Base-by-base conservation (phyloP, 2,888 invertebrate genomes). In the Megastigmus dorsalis region DNA sequence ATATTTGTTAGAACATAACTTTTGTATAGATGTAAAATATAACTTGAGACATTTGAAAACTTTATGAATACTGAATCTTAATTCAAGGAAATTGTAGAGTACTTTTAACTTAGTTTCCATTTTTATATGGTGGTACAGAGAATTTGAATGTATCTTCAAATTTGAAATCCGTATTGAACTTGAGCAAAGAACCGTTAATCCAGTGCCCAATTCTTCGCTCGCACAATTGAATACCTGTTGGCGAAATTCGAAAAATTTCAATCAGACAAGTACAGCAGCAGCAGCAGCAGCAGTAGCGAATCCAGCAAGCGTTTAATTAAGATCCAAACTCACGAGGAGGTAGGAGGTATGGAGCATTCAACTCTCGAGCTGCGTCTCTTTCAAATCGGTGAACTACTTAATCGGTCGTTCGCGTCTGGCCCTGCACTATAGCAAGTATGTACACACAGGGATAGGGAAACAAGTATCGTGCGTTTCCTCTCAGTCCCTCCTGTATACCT, bases 371-470 rank as follows among this genome's bases (percentile, higher is more conserved):
- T n/a, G n/a, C 38, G 43, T 45, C 55, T 55, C 59, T 36, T 30
- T 67, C 57, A 26, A 48, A 33, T 36, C 10, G 52, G 38, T 9
- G 20, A 33, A 20, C 65, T 65, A 48, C 52, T 55, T 72, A 72
- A 72, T 66, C 43, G 52, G 54, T 70, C 43, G 45, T 59, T 66
- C 52, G 48, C 66, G 52, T 63, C 63, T 52, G 43, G 65, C 28
- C 41, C 50, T 41, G 48, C 41, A 48, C 57, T 50, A 36, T 20
- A 18, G 38, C 20, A n/a, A 43, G 45, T 26, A 13, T 23, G 38
- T 23, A 15, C 48, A 54, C 36, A 15, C 13, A 6, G 18, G 9
- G 20, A 10, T 20, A 36, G 28, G 26, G 4, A 36, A 36, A 41
- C 45, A 20, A 65, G 65, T 52, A 65, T 41, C 65, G 38, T n/a